phyloP scores from a whole-genome alignment of 2,888 invertebrate species.

The Conus canariensis region DNA sequence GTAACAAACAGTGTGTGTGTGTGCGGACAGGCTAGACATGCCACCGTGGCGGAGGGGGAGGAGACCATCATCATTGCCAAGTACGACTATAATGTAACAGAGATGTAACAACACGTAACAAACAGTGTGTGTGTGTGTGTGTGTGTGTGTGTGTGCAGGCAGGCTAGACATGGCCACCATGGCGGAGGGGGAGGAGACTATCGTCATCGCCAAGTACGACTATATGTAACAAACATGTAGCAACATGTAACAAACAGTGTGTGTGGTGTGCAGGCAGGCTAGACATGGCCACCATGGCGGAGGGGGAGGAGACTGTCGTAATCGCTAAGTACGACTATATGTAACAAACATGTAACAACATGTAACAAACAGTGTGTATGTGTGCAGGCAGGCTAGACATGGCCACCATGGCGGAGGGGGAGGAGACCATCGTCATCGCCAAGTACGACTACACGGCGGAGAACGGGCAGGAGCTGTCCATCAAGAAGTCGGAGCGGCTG shows the following conservation, averaged over 20 bases:
- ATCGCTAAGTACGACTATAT: slow-evolving; percentile 99
- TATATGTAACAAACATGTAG: slow-evolving; percentile 82
- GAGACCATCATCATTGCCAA: slow-evolving; percentile 91
- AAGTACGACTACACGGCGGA: slow-evolving; percentile 99
- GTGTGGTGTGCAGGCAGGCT: no score
- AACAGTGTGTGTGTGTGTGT: no score
- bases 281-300: slow-evolving; percentile 45
- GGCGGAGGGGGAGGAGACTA: slow-evolving; percentile 64
- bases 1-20: neutral
- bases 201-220: slow-evolving; percentile 98
- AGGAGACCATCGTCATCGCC: slow-evolving; percentile 87
- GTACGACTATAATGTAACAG: slow-evolving; percentile 90
- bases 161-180: slow-evolving; percentile 33
- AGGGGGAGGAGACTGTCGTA: slow-evolving; percentile 81
- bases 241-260: no score
- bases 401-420: slow-evolving; percentile 54
- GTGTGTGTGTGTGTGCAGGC: no score
- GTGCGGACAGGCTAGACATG: neutral
- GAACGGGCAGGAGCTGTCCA: slow-evolving; percentile 97
- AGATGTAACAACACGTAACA: no score
- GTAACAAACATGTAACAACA: no score
- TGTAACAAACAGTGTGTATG: neutral
- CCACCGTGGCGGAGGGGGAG: slow-evolving; percentile 57
- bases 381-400: neutral
- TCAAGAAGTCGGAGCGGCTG: slow-evolving; percentile 98